A percentile compares a stretch with the other conserved stretches of the same genome.
These are phyloP conservation scores for Pterophyllum scalare DNA, from an alignment of 2,113 vertebrate species.

Conservation along the genomic window DNA sequence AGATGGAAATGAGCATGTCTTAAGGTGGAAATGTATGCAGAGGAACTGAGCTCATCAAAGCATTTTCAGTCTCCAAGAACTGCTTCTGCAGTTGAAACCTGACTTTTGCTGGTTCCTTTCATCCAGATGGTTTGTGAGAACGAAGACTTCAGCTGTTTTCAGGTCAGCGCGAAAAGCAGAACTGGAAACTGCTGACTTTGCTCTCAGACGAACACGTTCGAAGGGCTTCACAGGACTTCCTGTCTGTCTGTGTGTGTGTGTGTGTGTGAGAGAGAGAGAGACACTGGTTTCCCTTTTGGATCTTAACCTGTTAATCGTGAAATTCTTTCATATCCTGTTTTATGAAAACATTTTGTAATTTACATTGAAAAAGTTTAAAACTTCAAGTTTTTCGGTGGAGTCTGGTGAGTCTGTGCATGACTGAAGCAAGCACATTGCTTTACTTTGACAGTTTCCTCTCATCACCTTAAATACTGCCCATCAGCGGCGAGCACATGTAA, in stretches of 20 bases:
- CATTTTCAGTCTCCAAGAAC: background rate
- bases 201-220: background rate
- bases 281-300: background rate
- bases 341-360: background rate
- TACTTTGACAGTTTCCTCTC: no score
- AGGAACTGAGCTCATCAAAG: background rate
- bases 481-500: background rate
- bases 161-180: constrained; percentile 1
- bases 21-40: background rate
- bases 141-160: background rate
- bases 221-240: constrained; percentile 6
- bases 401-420: background rate
- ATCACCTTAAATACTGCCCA: background rate
- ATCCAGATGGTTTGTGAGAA: background rate
- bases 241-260: background rate
- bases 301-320: background rate
- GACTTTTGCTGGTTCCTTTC: background rate
- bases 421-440: no score
- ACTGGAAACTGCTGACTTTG: constrained; percentile 9
- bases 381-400: background rate
- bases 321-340: background rate
- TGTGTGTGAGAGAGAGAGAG: no score
- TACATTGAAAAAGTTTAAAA: background rate
- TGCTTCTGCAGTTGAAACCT: background rate
- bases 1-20: background rate